Base-by-base conservation (phyloP, 2,888 invertebrate species). In the Netelia virgata region DNA sequence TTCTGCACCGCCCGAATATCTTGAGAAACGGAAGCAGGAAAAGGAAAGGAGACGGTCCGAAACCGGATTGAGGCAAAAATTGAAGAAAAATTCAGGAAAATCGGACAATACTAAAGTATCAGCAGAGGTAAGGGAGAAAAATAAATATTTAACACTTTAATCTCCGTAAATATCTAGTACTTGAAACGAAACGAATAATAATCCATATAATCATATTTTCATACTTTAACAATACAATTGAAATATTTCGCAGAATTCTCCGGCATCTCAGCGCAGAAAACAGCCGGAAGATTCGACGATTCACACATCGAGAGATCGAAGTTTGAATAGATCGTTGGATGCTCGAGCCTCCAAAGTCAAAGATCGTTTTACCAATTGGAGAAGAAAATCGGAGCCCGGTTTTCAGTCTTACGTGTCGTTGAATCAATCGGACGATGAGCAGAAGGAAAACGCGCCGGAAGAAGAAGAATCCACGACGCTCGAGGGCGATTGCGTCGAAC, bases 1-100 rank as follows among this genome's bases (percentile, higher is more conserved):
- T 75, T 97, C 97, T 36, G 98, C 98, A 0, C 92, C 92, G 9
- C 98, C 98, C 0, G 98, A 98, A 88, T 98, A 98, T 93, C 94
- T 98, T 83, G 98, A 98, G 92, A 96, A 97, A 87, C 95, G 98
- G 41, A 97, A 97, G 91, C 95, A 96, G 75, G 96, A 96, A 88
- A 94, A 96, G 69, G 96, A 96, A 72, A 95, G 96, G 89, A 93
- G 96, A 87, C 96, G 96, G 91, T 95, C 96, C 1, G 96, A 96
- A 91, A 95, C 95, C 72, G 95, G 95, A 64, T 92, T 95, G 61
- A 93, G 95, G 89, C 95, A 95, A 11, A 94, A 96, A 87, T 93
- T 96, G 9, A 95, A 96, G 89, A 96, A 96, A 91, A 93, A 94
- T 1, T 87, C 88, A 41, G 94, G 95, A 76, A 95, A 95, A 89